phyloP scores from a whole-genome alignment of 1,140 invertebrate species.

The Proales similis region DNA sequence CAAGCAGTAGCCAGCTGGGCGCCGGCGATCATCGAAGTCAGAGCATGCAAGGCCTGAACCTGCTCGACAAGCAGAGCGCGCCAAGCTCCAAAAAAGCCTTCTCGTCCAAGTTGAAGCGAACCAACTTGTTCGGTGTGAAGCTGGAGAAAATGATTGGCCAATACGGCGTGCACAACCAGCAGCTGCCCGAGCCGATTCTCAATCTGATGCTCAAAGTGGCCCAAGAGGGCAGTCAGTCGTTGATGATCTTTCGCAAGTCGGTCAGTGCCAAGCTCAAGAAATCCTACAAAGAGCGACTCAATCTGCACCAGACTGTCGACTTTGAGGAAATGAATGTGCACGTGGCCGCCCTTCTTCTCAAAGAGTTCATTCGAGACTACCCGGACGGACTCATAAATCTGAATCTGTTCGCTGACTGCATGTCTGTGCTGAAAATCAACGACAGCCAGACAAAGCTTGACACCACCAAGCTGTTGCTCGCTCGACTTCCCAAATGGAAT shows the following conservation, averaged over 20 bases:
- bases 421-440: neutral
- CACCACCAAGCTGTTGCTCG: neutral
- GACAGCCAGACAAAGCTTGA: slow-evolving; percentile 1
- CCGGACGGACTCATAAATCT: slow-evolving; percentile 22
- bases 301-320: slow-evolving; percentile 4
- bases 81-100: too few species aligned
- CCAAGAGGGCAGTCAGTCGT: neutral
- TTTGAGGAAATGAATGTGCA: slow-evolving; percentile 37
- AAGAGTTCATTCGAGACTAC: slow-evolving; percentile 33
- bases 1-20: too few species aligned
- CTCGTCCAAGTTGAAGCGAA: slow-evolving; percentile 1
- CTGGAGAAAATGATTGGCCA: slow-evolving; percentile 24
- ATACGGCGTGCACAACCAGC: slow-evolving; percentile 6
- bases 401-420: slow-evolving; percentile 24
- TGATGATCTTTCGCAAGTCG: slow-evolving; percentile 36
- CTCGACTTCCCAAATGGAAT: slow-evolving; percentile 30
- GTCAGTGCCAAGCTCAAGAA: slow-evolving; percentile 36
- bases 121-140: slow-evolving; percentile 19
- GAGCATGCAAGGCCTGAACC: too few species aligned
- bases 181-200: neutral
- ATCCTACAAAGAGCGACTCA: slow-evolving; percentile 9
- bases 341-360: slow-evolving; percentile 19
- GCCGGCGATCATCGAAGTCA: too few species aligned
- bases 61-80: too few species aligned
- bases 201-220: slow-evolving; percentile 27